phyloP scores from a whole-genome alignment of 2,797 vertebrate genomes.

The Microhierax caerulescens region DNA sequence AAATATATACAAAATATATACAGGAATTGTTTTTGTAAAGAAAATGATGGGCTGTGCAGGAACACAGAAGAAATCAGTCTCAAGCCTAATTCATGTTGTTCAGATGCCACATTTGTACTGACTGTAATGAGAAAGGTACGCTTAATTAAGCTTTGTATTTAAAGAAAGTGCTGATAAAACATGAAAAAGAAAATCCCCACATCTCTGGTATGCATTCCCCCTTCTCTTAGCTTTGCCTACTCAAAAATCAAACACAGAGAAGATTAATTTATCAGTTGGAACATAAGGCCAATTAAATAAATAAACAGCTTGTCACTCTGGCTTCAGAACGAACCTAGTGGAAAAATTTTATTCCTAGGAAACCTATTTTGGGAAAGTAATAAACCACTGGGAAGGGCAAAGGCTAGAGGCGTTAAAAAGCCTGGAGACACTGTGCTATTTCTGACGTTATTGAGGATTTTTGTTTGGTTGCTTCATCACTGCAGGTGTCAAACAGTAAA shows the following conservation, averaged over 20 bases:
- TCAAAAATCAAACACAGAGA: conserved; percentile 15
- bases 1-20: background rate
- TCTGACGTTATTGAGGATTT: background rate
- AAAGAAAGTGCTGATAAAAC: background rate
- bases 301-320: conserved; percentile 23
- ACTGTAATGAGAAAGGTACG: background rate
- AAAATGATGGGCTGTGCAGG: background rate
- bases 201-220: background rate
- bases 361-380: conserved; percentile 47
- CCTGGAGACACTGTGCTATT: background rate
- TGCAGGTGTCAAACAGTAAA: background rate
- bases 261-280: background rate
- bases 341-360: conserved; percentile 27
- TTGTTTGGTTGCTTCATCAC: background rate
- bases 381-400: conserved; percentile 26
- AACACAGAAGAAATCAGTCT: background rate
- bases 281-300: conserved; percentile 48
- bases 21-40: background rate
- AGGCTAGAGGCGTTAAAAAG: background rate
- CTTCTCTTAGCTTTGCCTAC: background rate
- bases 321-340: background rate
- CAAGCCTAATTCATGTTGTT: background rate
- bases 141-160: conserved; percentile 18
- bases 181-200: background rate
- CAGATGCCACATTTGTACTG: background rate